Base-by-base conservation (phyloP, 2,888 invertebrate genomes). In the Odontocerum albicorne region DNA sequence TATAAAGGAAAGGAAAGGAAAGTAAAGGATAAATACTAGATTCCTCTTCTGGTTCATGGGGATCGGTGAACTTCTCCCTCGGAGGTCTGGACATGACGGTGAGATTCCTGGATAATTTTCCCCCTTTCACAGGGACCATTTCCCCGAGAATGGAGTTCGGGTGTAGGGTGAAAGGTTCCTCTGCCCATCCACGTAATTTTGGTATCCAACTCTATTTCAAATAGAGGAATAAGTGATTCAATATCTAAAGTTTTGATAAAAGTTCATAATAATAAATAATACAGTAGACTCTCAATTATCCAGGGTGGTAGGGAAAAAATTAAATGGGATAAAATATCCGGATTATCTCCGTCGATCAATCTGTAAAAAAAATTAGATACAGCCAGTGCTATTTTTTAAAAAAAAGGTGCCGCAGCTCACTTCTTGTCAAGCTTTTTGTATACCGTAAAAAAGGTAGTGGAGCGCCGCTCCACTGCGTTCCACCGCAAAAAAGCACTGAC, bases 71-170 rank as follows among this genome's bases (percentile, higher is more conserved):
- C 7, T 21, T 43, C 32, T 49, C 49, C 16, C 33, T 27, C 2
- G 43, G 43, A 13, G 19, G 35, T 3, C n/a, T n/a, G 8, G 19
- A 13, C 8, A 43, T 7, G 15, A 40, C 1, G 15, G 17, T 16
- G n/a, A 55, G 10, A 21, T 55, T 50, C 21, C 21, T n/a, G 13
- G 55, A 55, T 19, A 55, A 15, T 20, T 40, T 50, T 10, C 40
- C 45, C 4, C 50, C 40, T 12, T 45, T 22, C 7, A 50, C 13
- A 1, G 45, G 55, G 2, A 55, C 7, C 6, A 17, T 19, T 15
- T 55, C 45, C 1, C 40, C 50, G 12, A 55, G 40, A 3, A 55
- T 44, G 7, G 13, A 3, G 21, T 55, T 55, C 19, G 12, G 36
- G 4, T 10, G 22, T 8, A 45, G 35, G n/a, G 45, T 32, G 1